Evolutionary conservation across 1,140 invertebrate species (phyloP), one percentile per base, ranked within the genome.

Genomic region (Drosophila sp.): DNA sequence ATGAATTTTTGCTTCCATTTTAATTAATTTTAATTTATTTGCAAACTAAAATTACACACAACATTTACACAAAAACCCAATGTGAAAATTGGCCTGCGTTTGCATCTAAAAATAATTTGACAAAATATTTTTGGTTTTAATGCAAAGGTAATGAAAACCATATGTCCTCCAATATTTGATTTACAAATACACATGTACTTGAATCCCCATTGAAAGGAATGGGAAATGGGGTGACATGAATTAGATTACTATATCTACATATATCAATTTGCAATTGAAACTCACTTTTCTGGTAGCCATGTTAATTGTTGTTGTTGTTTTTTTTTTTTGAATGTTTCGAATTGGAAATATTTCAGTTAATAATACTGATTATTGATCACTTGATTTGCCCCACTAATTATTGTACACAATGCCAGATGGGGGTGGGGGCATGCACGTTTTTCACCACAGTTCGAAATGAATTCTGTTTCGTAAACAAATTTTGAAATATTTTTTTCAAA

Each of bases 1-100:
- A 89, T 89, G 79, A 89, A 89, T 89, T 89, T 89, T 63, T 80
- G 84, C 85, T 89, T 89, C 84, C 84, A 89, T 78, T 89, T 89
- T 80, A 89, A 89, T 89, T 89, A 89, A 84, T 80, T 89, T 75
- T 64, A 89, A 89, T 89, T 89, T 89, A 89, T 89, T 78, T 78
- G 74, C 56, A 70, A 80, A 89, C 84, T 89, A 89, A 83, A 81
- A 72, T 80, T 72, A 77, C 76, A 87, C 79, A 54, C 61, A 73
- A 80, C 65, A 73, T 72, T 72, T 63, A 72, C 64, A 78, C 60
- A 50, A 32, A 50, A 23, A 63, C n/a, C 70, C 33, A 66, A 60
- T 58, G 66, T 56, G 54, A 66, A 71, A 78, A 67, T 44, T 80
- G 61, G 62, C 55, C 55, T 40, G 60, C 50, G 57, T 38, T 55